Base-by-base conservation (phyloP, 2,888 invertebrate species). In the Drosophila borborema region DNA sequence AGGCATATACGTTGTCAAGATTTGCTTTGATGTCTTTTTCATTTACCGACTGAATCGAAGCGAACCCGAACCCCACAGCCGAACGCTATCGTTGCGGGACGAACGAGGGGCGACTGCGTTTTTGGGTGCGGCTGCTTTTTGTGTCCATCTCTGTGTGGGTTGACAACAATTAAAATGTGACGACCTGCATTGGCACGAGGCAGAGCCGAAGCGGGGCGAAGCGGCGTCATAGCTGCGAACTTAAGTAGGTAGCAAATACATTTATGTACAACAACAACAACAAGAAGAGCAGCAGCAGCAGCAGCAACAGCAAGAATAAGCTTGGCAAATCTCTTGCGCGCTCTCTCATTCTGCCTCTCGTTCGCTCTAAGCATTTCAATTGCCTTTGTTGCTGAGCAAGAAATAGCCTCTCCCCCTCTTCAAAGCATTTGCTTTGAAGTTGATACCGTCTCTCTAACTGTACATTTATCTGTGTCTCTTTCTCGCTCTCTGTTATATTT, bases 1-100 rank as follows among this genome's bases (percentile, higher is more conserved):
- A 70, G 76, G 73, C 84, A 86, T 72, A 75, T 66, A 72, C 58
- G 83, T 83, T 81, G 86, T 86, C 86, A 86, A 86, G 87, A 86
- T 78, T 81, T 78, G 83, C 87, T 86, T 86, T 86, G 86, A 86
- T 86, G 86, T 86, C 86, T 86, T 86, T 87, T 86, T 86, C 86
- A 86, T 87, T 86, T 87, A 77, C 81, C 80, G 82, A 82, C 86
- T 64, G 72, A 73, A 60, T 46, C 55, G 67, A 77, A 48, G 23
- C 55, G 31, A 49, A 23, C 54, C 61, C 58, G 31, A 71, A 18
- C 45, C 46, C 48, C 40, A 16, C 16, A 41, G n/a, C 61, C 53
- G 53, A 71, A 20, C 45, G 38, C 48, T 20, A 18, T 38, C 36
- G 68, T 28, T 34, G 36, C 40, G 61, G 23, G 3, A 23, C 20